Percentiles rank a stretch among this genome's conserved stretches.
Evolutionary conservation across 2,888 invertebrate species (phyloP).

Genomic region (Macrophya annulata): DNA sequence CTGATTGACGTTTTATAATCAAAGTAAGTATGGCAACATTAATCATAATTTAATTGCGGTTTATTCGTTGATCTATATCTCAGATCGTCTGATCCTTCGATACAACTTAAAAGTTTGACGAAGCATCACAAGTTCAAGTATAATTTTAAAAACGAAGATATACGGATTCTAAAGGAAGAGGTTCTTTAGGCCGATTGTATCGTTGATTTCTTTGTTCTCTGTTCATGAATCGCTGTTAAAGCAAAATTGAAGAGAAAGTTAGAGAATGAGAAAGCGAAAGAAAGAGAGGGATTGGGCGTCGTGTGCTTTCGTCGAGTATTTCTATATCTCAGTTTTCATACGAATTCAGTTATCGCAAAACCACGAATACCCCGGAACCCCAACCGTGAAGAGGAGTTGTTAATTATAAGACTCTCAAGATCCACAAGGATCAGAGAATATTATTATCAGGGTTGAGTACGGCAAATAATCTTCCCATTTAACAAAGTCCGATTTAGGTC

Average conservation of each 20-base stretch:
- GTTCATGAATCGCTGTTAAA: neutral
- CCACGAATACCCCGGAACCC: constrained; percentile 2
- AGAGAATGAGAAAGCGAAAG: neutral
- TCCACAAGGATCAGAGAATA: constrained; percentile 23
- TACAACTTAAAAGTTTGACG: neutral
- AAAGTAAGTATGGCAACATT: neutral
- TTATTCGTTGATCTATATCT: neutral
- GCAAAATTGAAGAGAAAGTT: neutral
- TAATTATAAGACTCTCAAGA: constrained; percentile 28
- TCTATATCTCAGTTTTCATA: neutral
- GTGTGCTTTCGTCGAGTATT: neutral
- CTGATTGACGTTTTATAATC: constrained; percentile 8
- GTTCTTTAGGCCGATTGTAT: neutral
- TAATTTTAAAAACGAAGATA: neutral
- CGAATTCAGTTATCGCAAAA: neutral
- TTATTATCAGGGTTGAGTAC: constrained; percentile 7
- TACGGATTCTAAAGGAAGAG: neutral
- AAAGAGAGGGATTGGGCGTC: neutral
- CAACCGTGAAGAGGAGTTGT: neutral
- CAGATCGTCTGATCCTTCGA: neutral
- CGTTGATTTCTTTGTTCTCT: constrained; percentile 20
- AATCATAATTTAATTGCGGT: neutral
- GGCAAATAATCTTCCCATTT: neutral
- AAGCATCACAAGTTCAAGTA: neutral
- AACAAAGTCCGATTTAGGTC: neutral